Evolutionary conservation across 2,113 vertebrate genomes (phyloP).

Genomic region (Climacteris rufus): DNA sequence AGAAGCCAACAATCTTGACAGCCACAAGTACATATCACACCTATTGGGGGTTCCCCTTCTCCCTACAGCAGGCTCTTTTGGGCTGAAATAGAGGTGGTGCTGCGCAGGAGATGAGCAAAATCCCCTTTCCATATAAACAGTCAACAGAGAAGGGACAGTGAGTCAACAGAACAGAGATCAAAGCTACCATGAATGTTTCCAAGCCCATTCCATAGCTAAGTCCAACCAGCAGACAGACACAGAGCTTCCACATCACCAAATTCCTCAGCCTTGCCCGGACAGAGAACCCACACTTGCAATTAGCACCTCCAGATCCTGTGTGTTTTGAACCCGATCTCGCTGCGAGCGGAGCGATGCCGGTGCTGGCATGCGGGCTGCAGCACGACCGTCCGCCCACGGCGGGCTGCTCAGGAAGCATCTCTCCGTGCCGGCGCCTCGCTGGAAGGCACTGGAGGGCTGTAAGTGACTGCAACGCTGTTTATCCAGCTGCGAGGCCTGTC

Average conservation of each 20-base stretch:
- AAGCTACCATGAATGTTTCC: background rate
- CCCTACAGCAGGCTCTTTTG: background rate
- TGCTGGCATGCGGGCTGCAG: background rate
- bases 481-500: conserved; percentile 5
- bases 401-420: background rate
- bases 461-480: background rate
- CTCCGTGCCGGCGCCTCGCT: background rate
- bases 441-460: background rate
- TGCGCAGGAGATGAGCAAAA: background rate
- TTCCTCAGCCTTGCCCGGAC: background rate
- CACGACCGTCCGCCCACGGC: background rate
- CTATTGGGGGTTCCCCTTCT: background rate
- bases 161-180: background rate
- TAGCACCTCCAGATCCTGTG: background rate
- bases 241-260: background rate
- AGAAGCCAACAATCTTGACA: background rate
- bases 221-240: background rate
- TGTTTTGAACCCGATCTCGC: background rate
- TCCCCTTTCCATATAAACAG: background rate
- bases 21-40: background rate
- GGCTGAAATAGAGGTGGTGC: background rate
- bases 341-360: rapidly evolving
- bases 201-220: background rate
- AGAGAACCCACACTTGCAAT: background rate
- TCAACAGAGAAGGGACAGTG: background rate